A percentile compares a stretch with the other conserved stretches of the same genome.
These are phyloP conservation scores for Acrossocheilus fasciatus DNA, from an alignment of 2,797 vertebrate genomes.

Conservation along the genomic window DNA sequence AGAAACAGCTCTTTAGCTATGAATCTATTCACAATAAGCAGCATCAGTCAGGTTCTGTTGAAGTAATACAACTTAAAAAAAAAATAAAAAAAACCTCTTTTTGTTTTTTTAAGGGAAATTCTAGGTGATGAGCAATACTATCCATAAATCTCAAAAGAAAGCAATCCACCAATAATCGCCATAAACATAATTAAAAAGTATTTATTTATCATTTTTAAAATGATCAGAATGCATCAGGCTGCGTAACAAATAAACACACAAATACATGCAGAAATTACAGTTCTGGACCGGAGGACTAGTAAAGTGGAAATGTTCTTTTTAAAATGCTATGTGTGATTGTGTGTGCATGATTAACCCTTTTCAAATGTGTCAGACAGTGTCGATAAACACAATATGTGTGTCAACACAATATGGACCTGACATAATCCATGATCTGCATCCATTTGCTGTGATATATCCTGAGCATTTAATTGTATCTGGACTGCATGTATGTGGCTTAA, in stretches of 20 bases:
- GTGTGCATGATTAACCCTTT: slow-evolving; percentile 3
- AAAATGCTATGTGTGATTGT: neutral
- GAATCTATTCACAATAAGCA: neutral
- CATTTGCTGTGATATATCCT: slow-evolving; percentile 4
- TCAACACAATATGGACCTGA: neutral
- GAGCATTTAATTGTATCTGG: neutral
- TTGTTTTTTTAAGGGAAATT: neutral
- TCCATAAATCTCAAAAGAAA: neutral
- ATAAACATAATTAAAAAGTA: neutral
- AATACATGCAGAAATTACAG: neutral
- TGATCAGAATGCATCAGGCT: neutral
- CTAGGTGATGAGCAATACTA: neutral
- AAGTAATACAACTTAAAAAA: too few species aligned
- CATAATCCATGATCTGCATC: neutral
- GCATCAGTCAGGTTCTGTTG: neutral
- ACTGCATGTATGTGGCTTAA: slow-evolving; percentile 1
- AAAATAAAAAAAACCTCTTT: too few species aligned
- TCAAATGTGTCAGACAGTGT: slow-evolving; percentile 17
- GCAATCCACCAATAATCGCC: neutral
- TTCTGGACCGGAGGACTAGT: neutral
- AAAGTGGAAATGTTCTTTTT: neutral
- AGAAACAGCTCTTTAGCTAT: neutral
- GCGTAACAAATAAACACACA: neutral
- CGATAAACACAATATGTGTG: slow-evolving; percentile 4
- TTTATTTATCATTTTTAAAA: neutral